Conservation (phyloP, 2,888 invertebrate genomes). For the Cataglyphis cursor region DNA sequence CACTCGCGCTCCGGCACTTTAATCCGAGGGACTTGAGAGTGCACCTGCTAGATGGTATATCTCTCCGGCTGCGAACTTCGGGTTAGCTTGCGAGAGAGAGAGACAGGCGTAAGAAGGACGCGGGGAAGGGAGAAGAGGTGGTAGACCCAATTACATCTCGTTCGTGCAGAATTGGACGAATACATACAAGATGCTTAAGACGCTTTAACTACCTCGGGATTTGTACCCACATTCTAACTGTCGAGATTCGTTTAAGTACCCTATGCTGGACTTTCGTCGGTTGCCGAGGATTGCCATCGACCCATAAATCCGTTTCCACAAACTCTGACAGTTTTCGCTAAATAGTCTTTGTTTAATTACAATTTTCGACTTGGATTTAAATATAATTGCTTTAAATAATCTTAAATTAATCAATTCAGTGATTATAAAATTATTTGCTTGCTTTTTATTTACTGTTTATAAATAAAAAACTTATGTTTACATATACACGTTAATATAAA, state of each 20-base stretch:
- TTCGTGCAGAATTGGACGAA: constrained; percentile 73
- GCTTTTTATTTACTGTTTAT: neutral
- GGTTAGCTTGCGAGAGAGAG: constrained; percentile 55
- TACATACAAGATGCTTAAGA: constrained; percentile 77
- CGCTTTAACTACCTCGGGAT: constrained; percentile 74
- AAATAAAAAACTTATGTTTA: neutral
- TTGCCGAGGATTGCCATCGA: constrained; percentile 30
- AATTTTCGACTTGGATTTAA: neutral
- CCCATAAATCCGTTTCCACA: constrained; percentile 13
- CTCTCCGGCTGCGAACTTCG: constrained; percentile 57
- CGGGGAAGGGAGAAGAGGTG: constrained; percentile 41
- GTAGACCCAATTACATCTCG: constrained; percentile 79
- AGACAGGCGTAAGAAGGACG: constrained; percentile 6
- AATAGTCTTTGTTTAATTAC: neutral
- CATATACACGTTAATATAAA: neutral
- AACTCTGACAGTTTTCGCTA: neutral
- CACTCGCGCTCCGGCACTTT: constrained; percentile 60
- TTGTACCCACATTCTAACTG: constrained; percentile 70
- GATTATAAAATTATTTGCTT: neutral
- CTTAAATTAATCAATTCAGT: neutral
- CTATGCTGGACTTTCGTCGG: constrained; percentile 54
- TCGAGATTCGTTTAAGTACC: constrained; percentile 70
- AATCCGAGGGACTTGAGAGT: constrained; percentile 62
- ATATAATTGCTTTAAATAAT: neutral
- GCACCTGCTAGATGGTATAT: constrained; percentile 63